A percentile compares a stretch with the other conserved stretches of the same genome.
These are phyloP conservation scores for Natator depressus DNA, from an alignment of 2,113 vertebrate genomes.

Conservation along the genomic window DNA sequence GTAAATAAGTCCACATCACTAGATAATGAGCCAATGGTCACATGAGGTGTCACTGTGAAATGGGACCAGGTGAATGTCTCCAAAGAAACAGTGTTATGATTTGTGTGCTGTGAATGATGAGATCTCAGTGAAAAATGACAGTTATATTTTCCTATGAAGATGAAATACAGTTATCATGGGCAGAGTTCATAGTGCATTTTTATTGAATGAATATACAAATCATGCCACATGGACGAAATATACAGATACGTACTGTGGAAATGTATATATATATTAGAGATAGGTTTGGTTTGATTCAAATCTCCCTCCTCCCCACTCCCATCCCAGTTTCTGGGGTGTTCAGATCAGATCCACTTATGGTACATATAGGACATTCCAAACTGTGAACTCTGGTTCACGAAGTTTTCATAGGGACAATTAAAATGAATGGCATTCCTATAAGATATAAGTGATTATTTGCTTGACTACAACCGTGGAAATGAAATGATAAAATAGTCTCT, in stretches of 20 bases:
- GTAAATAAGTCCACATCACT: background rate
- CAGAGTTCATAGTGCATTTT: background rate
- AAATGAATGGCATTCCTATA: background rate
- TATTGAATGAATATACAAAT: background rate
- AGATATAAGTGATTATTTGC: background rate
- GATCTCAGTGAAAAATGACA: background rate
- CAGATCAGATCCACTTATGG: background rate
- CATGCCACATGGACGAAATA: background rate
- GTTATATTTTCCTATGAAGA: background rate
- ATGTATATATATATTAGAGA: background rate
- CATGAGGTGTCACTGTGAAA: background rate
- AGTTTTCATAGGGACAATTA: background rate
- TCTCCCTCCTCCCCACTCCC: background rate
- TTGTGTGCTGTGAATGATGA: background rate
- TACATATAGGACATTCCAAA: background rate
- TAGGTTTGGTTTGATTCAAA: background rate
- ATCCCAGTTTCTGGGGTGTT: background rate
- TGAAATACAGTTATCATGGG: background rate
- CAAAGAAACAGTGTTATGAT: background rate
- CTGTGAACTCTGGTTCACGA: background rate
- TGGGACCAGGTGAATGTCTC: background rate
- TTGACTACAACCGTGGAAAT: background rate
- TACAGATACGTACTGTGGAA: background rate
- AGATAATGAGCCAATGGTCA: background rate
- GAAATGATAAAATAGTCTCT: background rate